Conservation (phyloP, 2,797 vertebrate species). For the Cercopithecus mitis region DNA sequence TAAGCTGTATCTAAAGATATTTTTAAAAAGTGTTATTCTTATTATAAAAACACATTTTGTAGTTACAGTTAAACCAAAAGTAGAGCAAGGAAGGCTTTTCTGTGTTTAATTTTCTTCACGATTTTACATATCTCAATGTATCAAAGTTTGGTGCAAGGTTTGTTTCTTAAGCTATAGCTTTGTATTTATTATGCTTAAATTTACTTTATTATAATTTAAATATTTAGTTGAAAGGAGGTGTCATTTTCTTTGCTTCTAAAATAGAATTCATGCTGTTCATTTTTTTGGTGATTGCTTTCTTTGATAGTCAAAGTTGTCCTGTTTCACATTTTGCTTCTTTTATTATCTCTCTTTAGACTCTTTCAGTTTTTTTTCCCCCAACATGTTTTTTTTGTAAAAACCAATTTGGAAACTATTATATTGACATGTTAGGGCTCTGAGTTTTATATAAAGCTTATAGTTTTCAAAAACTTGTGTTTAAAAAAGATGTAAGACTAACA, state of each 20-base stretch:
- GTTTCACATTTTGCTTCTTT: slow-evolving; percentile 9
- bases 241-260: slow-evolving; percentile 31
- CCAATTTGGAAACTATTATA: background rate
- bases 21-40: slow-evolving; percentile 33
- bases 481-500: slow-evolving; percentile 12
- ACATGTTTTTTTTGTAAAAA: slow-evolving; percentile 3
- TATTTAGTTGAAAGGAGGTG: background rate
- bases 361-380: background rate
- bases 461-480: slow-evolving; percentile 40
- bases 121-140: background rate
- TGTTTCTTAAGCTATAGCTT: slow-evolving; percentile 7
- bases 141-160: background rate
- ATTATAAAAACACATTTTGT: background rate
- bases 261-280: background rate
- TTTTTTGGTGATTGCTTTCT: background rate
- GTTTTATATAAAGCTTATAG: background rate
- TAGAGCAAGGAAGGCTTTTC: background rate
- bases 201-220: slow-evolving; percentile 18
- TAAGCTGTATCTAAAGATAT: background rate
- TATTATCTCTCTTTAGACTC: background rate
- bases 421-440: background rate
- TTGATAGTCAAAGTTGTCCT: background rate
- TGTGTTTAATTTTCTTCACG: background rate
- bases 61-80: slow-evolving; percentile 40
- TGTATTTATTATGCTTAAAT: slow-evolving; percentile 9